Evolutionary conservation across 2,888 invertebrate species (phyloP).

Genomic region (Rhamnusium bicolor): DNA sequence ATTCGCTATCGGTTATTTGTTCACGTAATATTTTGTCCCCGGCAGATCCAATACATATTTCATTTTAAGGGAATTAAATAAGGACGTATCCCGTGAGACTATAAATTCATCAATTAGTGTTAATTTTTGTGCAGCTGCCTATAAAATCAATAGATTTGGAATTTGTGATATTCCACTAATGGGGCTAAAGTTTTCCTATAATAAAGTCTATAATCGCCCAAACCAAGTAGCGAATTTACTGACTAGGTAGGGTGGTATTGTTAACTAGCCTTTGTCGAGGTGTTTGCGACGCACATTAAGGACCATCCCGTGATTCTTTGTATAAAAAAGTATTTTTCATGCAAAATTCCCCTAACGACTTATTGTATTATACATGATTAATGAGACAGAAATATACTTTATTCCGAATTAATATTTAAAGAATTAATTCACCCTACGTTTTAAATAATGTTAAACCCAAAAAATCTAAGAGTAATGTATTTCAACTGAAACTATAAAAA

Average conservation of each 20-base stretch:
- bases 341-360: constrained; percentile 64
- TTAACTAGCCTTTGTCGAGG: constrained; percentile 54
- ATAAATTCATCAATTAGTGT: constrained; percentile 52
- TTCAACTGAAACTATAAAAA: neutral
- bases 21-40: neutral
- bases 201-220: constrained; percentile 53
- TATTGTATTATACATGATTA: constrained; percentile 62
- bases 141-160: constrained; percentile 43
- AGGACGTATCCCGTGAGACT: constrained; percentile 42
- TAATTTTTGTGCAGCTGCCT: constrained; percentile 48
- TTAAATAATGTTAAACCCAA: neutral
- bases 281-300: constrained; percentile 56
- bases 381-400: constrained; percentile 62
- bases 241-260: constrained; percentile 53
- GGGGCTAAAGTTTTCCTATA: constrained; percentile 42
- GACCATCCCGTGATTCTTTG: constrained; percentile 59
- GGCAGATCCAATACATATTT: neutral
- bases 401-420: constrained; percentile 52
- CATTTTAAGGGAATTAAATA: constrained; percentile 13
- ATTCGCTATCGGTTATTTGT: neutral
- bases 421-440: neutral
- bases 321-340: constrained; percentile 65
- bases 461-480: neutral
- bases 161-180: constrained; percentile 35
- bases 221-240: constrained; percentile 41